Evolutionary conservation across 2,797 vertebrate genomes (phyloP), one percentile per base, ranked within the genome.

Genomic region (Scomberomorus guttatus): DNA sequence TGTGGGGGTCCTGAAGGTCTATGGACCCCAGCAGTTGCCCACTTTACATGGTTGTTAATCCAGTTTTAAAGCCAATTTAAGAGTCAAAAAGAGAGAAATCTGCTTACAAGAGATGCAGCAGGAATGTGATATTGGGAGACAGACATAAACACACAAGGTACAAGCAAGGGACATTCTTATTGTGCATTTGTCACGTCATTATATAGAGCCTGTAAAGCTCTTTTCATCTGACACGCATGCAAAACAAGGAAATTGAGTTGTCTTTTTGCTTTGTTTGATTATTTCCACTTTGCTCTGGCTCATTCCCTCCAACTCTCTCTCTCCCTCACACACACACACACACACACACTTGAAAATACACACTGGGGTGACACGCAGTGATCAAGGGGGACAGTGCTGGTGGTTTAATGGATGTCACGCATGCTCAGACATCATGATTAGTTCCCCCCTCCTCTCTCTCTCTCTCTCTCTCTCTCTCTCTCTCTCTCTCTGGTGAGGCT

Each of bases 371-470:
- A 80, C 20, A 27, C 61, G 15, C 60, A 77, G 67, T 73, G 70
- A 80, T 79, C 4, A 58, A 58, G 50, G 63, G 56, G 17, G 39
- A 54, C 44, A 62, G 15, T 71, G 44, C 58, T 69, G 63, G 56
- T 66, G 57, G 72, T 70, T 48, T 42, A 13, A 48, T 55, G 72
- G 76, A 69, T 73, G 46, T 81, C 54, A 91, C 91, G 92, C 93
- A 94, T 92, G 91, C 93, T 90, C 90, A 90, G 73, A 92, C 72
- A 57, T 73, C 39, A 78, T 83, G 37, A 86, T 86, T 66, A 64
- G 27, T 20, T n/a, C 34, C 51, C 55, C 15, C 27, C 56, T 13
- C 44, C 72, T n/a, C 63, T 37, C 67, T 55, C 52, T 54, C 39
- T 46, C 71, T 51, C 44, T 15, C 57, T 17, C 72, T 44, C 46